Evolutionary conservation across 2,113 vertebrate genomes (phyloP), one percentile per base, ranked within the genome.

Genomic region (Tonatia bakeri): DNA sequence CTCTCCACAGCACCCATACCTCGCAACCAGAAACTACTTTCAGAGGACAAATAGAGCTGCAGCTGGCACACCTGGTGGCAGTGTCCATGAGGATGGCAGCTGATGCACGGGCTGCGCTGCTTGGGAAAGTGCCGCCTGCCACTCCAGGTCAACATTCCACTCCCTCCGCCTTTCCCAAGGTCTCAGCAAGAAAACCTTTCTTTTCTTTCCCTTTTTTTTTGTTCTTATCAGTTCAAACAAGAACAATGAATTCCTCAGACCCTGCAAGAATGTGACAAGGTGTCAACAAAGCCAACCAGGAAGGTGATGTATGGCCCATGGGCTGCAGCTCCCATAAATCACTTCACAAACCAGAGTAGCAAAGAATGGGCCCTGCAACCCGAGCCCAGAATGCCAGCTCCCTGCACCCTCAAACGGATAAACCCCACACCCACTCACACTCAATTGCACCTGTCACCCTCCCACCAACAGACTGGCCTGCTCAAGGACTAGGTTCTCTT

Each of bases 161-260:
- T 97, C 97, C 95, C 97, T 98, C 95, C 89, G 97, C 98, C 98
- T 98, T 98, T 98, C 98, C 98, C 98, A 99, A 98, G 98, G 98
- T 98, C 98, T 96, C 91, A 5, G 96, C 96, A 98, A 98, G 98
- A 99, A 98, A 98, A 97, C 97, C 98, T 96, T 38, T 22, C 17
- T 22, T 12, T 3, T 43, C 24, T 17, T 54, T 45, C 4, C 97
- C 98, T 43, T 65, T 64, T 59, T 88, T 92, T 98, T 98, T 97
- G 95, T 98, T 98, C 98, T 99, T 99, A 99, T 99, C 99, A 98
- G 98, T 98, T 98, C 98, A 98, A 98, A 99, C 98, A 98, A 99
- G 98, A 99, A 98, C 98, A 99, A 98, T 99, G 98, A 98, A 98
- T 98, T 99, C 98, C 98, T 98, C 97, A 98, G 98, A 97, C 98